phyloP scores from a whole-genome alignment of 2,888 invertebrate species.

The Suillia variegata region DNA sequence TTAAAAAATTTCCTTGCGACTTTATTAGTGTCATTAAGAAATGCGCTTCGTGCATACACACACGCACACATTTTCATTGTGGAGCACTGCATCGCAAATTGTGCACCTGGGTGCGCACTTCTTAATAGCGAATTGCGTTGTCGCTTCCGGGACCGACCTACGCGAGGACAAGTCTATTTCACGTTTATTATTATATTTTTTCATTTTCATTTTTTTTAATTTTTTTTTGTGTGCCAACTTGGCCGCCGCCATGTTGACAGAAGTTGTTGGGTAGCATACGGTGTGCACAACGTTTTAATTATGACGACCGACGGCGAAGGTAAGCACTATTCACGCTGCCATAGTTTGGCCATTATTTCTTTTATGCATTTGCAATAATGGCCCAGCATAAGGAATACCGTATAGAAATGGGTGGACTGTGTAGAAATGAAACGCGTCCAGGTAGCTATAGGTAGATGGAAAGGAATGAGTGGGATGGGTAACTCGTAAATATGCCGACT shows the following conservation, averaged over 20 bases:
- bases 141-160: neutral
- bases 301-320: neutral
- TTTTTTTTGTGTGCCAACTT: neutral
- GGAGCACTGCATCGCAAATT: conserved; percentile 1
- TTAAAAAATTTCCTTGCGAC: conserved; percentile 28
- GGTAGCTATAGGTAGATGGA: no score
- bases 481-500: neutral
- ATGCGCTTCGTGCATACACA: conserved; percentile 25
- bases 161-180: no score
- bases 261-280: neutral
- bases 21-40: conserved; percentile 55
- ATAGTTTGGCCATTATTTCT: no score
- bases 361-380: no score
- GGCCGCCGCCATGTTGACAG: neutral
- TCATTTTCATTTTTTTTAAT: no score
- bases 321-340: no score
- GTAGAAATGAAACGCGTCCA: no score
- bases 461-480: no score
- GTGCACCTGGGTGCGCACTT: conserved; percentile 17
- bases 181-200: neutral
- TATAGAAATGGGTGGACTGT: no score
- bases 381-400: no score
- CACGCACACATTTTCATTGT: no score
- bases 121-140: conserved; percentile 9
- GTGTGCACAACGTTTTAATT: neutral